phyloP scores from a whole-genome alignment of 2,888 invertebrate genomes.

The Hipparchia sbordonii region DNA sequence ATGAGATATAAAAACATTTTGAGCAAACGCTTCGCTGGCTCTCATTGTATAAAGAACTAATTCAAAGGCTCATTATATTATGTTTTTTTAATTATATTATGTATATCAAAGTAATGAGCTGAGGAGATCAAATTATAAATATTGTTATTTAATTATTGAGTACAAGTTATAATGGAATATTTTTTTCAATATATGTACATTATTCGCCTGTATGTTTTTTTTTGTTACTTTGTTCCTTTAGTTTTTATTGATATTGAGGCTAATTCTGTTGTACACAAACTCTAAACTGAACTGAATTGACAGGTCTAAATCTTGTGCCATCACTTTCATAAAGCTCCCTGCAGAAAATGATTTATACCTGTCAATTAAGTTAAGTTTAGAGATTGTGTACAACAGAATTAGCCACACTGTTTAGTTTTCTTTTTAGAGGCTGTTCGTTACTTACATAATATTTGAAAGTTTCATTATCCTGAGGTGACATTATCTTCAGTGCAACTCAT shows the following conservation, averaged over 20 bases:
- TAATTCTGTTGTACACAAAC: too few species aligned
- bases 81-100: constrained; percentile 52
- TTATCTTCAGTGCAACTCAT: too few species aligned
- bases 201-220: constrained; percentile 75
- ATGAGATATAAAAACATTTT: neutral
- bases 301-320: too few species aligned
- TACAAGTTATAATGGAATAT: constrained; percentile 81
- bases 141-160: constrained; percentile 83
- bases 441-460: neutral
- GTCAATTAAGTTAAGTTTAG: too few species aligned
- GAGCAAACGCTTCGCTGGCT: neutral
- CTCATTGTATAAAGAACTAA: constrained; percentile 42
- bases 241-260: constrained; percentile 67
- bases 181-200: constrained; percentile 68
- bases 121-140: constrained; percentile 80
- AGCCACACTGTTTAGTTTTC: constrained; percentile 64
- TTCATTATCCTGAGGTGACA: neutral
- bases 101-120: constrained; percentile 66
- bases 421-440: constrained; percentile 47
- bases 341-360: too few species aligned
- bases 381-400: too few species aligned
- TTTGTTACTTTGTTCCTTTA: constrained; percentile 82
- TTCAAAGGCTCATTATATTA: constrained; percentile 58
- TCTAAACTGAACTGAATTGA: too few species aligned
- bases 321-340: too few species aligned